Evolutionary conservation across 2,888 invertebrate genomes (phyloP).

Genomic region (Papilio protenor): DNA sequence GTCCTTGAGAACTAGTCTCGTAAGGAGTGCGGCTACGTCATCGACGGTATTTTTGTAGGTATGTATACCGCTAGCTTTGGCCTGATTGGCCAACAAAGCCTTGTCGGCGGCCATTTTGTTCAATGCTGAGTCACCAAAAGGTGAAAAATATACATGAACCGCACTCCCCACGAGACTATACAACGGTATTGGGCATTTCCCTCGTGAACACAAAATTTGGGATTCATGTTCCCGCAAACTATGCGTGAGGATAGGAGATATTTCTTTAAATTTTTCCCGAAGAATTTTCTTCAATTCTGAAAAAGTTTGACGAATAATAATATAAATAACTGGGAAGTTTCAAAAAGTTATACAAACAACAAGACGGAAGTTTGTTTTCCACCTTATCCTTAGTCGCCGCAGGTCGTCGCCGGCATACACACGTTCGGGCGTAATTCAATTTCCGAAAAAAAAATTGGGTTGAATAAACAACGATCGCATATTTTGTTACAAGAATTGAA

Average conservation of each 20-base stretch:
- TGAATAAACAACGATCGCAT: constrained; percentile 7
- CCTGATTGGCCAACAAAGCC: constrained; percentile 80
- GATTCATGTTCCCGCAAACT: constrained; percentile 78
- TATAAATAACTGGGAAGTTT: constrained; percentile 63
- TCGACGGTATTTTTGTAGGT: constrained; percentile 73
- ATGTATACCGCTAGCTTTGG: constrained; percentile 69
- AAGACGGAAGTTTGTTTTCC: constrained; percentile 65
- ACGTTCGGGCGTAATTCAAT: constrained; percentile 48
- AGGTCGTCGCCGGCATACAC: constrained; percentile 58
- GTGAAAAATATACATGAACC: constrained; percentile 85
- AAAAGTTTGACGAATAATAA: constrained; percentile 30
- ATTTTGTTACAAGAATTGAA: constrained; percentile 29
- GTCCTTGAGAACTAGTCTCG: constrained; percentile 84
- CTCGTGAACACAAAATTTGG: constrained; percentile 82
- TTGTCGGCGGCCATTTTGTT: constrained; percentile 87
- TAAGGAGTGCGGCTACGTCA: constrained; percentile 81
- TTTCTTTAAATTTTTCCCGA: constrained; percentile 51
- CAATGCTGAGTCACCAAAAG: constrained; percentile 86
- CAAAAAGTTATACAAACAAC: constrained; percentile 62
- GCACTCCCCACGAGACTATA: constrained; percentile 85
- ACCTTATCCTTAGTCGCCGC: constrained; percentile 41
- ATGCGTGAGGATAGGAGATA: constrained; percentile 65
- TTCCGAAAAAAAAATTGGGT: constrained; percentile 19
- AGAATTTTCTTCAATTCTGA: constrained; percentile 14
- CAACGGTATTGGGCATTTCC: constrained; percentile 85